These are phyloP conservation scores for Aldrovandia affinis DNA, from an alignment of 2,797 vertebrate genomes.

Conservation along the genomic window DNA sequence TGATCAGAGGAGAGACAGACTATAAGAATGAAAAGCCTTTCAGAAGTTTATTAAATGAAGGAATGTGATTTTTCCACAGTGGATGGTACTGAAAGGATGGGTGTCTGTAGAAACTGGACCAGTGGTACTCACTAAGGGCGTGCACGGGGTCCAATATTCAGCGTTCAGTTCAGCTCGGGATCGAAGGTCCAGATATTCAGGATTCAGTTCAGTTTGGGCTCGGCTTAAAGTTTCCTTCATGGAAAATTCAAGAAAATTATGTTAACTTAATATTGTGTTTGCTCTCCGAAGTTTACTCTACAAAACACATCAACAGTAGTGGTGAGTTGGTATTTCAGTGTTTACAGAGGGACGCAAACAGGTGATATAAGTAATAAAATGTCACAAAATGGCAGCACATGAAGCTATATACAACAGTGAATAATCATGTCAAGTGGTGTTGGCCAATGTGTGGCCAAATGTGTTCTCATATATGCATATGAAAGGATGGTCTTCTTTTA, in stretches of 20 bases:
- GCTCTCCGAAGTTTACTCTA: too few species aligned
- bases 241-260: slow-evolving; percentile 32
- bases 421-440: background rate
- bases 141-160: slow-evolving; percentile 84
- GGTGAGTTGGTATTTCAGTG: background rate
- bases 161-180: slow-evolving; percentile 79
- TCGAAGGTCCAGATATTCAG: slow-evolving; percentile 83
- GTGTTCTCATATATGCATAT: too few species aligned
- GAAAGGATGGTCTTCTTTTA: background rate
- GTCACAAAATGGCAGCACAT: background rate
- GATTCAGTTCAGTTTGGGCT: slow-evolving; percentile 82
- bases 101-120: slow-evolving; percentile 39
- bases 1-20: background rate
- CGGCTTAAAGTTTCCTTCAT: slow-evolving; percentile 79
- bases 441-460: too few species aligned
- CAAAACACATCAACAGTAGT: background rate
- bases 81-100: slow-evolving; percentile 16
- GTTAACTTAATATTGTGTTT: slow-evolving; percentile 14
- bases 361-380: background rate
- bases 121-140: slow-evolving; percentile 80
- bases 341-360: background rate
- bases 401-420: background rate
- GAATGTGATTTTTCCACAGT: background rate
- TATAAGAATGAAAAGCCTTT: background rate
- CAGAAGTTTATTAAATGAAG: background rate